Conservation (phyloP, 1,140 invertebrate species). For the Drosophila neocordata region DNA sequence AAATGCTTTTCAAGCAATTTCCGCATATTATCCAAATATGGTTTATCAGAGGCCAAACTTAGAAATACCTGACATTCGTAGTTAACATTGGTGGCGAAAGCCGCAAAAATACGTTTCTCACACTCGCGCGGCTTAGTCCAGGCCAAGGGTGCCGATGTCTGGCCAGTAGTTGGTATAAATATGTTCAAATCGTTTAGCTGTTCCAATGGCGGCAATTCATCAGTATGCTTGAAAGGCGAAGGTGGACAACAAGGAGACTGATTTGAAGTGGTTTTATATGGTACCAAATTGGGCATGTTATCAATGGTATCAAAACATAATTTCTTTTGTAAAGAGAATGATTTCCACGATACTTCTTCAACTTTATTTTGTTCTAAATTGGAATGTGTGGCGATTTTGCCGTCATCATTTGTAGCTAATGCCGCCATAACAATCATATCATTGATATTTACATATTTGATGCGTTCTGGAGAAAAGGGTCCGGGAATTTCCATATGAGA, state of each 20-base stretch:
- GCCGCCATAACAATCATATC: conserved; percentile 14
- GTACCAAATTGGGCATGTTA: not conserved
- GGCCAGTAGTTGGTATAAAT: conserved; percentile 26
- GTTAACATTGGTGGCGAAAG: conserved; percentile 85
- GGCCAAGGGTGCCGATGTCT: conserved; percentile 22
- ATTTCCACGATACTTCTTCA: not conserved
- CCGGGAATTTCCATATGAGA: conserved; percentile 25
- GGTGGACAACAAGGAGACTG: too few relatives aligned
- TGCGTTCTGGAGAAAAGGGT: conserved; percentile 39
- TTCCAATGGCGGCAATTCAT: conserved; percentile 51
- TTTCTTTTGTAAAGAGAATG: not conserved
- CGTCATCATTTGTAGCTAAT: conserved; percentile 13
- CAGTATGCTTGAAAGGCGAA: conserved; percentile 23
- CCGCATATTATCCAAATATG: conserved; percentile 83
- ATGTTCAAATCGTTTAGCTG: conserved; percentile 41
- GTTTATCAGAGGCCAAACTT: conserved; percentile 82
- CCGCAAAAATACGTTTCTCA: conserved; percentile 83
- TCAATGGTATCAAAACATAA: conserved; percentile 7
- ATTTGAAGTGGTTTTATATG: not conserved
- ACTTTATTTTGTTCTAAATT: not conserved
- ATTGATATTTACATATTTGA: conserved; percentile 51
- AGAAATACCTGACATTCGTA: conserved; percentile 85
- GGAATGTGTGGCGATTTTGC: not conserved
- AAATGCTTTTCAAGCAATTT: conserved; percentile 18
- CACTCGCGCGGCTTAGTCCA: conserved; percentile 62